These are phyloP conservation scores for Rhagophthalmus giganteus DNA, from an alignment of 2,888 invertebrate species.

Conservation along the genomic window DNA sequence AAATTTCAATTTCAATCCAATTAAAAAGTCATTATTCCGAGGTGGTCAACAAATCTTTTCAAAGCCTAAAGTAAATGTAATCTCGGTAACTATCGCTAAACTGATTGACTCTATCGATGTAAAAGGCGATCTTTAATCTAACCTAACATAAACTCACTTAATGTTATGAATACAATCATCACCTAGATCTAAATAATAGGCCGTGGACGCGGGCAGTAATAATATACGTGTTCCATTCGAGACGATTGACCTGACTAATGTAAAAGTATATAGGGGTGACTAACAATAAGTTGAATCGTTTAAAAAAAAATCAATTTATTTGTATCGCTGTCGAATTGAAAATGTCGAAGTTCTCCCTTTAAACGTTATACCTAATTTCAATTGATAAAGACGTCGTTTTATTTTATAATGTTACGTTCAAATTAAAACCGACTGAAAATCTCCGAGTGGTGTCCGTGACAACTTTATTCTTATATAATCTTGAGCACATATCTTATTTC, in stretches of 20 bases:
- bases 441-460: slow-evolving; percentile 30
- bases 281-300: too few relatives aligned
- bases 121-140: slow-evolving; percentile 39
- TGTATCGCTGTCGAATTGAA: neutral
- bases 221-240: slow-evolving; percentile 35
- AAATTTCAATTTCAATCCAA: too few relatives aligned
- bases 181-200: slow-evolving; percentile 42
- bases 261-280: too few relatives aligned
- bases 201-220: slow-evolving; percentile 38
- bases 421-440: slow-evolving; percentile 19
- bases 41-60: too few relatives aligned
- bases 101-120: slow-evolving; percentile 29
- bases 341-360: neutral
- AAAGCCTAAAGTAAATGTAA: neutral
- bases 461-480: slow-evolving; percentile 41
- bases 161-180: slow-evolving; percentile 43
- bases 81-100: slow-evolving; percentile 18
- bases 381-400: neutral
- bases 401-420: neutral
- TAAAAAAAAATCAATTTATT: too few relatives aligned
- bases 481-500: slow-evolving; percentile 39
- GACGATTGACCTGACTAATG: slow-evolving; percentile 16
- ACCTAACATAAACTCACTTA: slow-evolving; percentile 41
- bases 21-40: too few relatives aligned
- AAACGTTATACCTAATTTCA: neutral